Conservation (phyloP, 2,888 invertebrate genomes). For the Ophion ellenae region DNA sequence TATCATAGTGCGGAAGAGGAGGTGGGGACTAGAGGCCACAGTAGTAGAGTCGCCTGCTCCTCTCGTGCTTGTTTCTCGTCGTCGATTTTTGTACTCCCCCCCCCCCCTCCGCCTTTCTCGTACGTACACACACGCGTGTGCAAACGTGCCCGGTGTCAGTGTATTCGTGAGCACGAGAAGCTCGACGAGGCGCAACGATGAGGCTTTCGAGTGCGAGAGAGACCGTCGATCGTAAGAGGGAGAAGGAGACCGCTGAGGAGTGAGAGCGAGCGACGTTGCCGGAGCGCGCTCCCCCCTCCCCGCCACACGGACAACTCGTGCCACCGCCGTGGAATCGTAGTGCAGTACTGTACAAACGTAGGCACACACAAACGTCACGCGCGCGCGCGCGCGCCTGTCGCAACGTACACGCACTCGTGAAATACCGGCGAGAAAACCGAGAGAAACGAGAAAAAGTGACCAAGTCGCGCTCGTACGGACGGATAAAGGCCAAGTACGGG, state of each 20-base stretch:
- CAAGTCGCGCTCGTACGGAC: neutral
- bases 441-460: constrained; percentile 35
- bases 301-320: constrained; percentile 51
- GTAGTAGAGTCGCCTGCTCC: constrained; percentile 52
- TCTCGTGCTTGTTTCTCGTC: constrained; percentile 47
- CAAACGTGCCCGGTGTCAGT: constrained; percentile 10
- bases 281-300: constrained; percentile 69
- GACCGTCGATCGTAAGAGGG: constrained; percentile 63
- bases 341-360: constrained; percentile 35
- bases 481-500: constrained; percentile 3
- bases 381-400: neutral
- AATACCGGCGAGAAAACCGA: constrained; percentile 36
- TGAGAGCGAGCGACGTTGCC: constrained; percentile 78
- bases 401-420: constrained; percentile 10
- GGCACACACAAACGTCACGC: neutral
- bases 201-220: constrained; percentile 70
- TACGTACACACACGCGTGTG: neutral
- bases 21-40: constrained; percentile 48
- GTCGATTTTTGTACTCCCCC: constrained; percentile 46
- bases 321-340: constrained; percentile 46
- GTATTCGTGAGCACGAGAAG: constrained; percentile 35
- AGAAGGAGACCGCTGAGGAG: constrained; percentile 62
- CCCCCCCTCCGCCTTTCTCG: neutral
- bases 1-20: constrained; percentile 32
- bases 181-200: constrained; percentile 66